These are phyloP conservation scores for Cosmia pyralina DNA, from an alignment of 2,888 invertebrate species.

Conservation along the genomic window DNA sequence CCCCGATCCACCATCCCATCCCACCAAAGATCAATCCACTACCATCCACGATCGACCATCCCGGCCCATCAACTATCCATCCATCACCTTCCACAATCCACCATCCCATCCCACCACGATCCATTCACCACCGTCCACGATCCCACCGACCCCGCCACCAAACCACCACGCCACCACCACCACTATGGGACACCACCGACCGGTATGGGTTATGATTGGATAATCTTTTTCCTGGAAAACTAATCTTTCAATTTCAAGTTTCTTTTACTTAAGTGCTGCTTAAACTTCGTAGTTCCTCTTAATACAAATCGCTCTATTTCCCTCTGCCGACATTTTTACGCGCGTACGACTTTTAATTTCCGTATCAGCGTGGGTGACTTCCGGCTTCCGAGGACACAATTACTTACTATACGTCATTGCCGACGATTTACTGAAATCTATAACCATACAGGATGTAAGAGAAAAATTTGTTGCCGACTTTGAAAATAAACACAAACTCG, in stretches of 20 bases:
- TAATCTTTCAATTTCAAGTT: conserved; percentile 1
- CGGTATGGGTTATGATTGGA: neutral
- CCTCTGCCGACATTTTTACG: conserved; percentile 37
- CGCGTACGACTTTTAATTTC: conserved; percentile 57
- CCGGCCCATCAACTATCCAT: no score
- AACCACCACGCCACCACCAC: no score
- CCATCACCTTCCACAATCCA: no score
- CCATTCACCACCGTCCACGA: no score
- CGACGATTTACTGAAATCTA: conserved; percentile 18
- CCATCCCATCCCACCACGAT: no score
- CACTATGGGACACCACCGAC: no score
- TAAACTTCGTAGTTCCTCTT: conserved; percentile 25
- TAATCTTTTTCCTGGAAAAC: neutral
- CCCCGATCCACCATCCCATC: no score
- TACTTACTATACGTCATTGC: conserved; percentile 29
- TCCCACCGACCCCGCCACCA: no score
- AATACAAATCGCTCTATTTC: conserved; percentile 46
- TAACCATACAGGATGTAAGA: neutral
- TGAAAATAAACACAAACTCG: no score
- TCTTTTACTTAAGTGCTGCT: neutral
- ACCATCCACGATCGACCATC: no score
- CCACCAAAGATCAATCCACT: no score
- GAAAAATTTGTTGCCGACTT: neutral
- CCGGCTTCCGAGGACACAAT: conserved; percentile 44
- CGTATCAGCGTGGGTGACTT: conserved; percentile 40